phyloP scores from a whole-genome alignment of 2,113 vertebrate species.

The Gallinago paraguaiae region DNA sequence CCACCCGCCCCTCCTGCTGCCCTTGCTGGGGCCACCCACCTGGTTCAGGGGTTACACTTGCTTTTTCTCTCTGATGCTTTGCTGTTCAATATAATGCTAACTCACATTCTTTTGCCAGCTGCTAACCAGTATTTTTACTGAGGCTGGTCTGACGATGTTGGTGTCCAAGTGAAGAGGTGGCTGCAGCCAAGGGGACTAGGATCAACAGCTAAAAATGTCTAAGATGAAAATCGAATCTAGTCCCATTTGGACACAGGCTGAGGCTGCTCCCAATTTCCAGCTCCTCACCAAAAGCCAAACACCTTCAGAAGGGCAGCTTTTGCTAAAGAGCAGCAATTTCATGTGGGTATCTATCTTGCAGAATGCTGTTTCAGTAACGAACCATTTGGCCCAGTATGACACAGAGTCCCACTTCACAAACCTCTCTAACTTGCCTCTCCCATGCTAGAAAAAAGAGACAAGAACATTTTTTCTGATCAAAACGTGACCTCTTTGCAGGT shows the following conservation, averaged over 20 bases:
- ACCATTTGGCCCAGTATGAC: neutral
- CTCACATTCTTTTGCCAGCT: neutral
- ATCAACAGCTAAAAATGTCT: neutral
- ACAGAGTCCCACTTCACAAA: neutral
- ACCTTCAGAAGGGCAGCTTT: neutral
- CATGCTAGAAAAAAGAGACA: neutral
- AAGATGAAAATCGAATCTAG: neutral
- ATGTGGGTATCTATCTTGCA: neutral
- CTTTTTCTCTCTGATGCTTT: neutral
- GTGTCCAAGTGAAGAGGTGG: neutral
- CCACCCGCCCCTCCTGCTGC: neutral
- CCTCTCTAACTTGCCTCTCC: neutral
- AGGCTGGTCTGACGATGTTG: neutral
- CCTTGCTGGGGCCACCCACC: neutral
- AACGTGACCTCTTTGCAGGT: neutral
- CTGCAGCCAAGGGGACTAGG: neutral
- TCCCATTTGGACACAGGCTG: neutral
- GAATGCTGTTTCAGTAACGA: neutral
- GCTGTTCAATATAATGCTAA: neutral
- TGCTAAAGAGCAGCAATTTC: neutral
- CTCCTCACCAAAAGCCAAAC: neutral
- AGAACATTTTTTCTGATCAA: conserved; percentile 8
- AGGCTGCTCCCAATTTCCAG: neutral
- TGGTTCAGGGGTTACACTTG: neutral
- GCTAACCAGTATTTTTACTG: neutral